Evolutionary conservation across 2,888 invertebrate genomes (phyloP).

Genomic region (Tryphoninae sp.): DNA sequence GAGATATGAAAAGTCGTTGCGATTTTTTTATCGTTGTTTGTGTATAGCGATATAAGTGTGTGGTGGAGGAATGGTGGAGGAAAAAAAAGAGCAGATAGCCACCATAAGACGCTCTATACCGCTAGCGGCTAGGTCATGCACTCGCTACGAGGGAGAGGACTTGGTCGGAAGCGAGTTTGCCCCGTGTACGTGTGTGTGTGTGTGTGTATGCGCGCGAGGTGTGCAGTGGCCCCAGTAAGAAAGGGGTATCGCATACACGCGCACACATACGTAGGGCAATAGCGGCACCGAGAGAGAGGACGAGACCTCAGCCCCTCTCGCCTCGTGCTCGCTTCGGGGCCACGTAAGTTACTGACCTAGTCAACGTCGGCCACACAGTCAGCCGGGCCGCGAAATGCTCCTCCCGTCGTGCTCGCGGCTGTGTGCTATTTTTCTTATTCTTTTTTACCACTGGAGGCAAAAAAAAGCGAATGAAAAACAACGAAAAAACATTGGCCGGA

Average conservation of each 20-base stretch:
- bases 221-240: background rate
- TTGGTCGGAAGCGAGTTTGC: conserved; percentile 50
- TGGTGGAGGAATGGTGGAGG: conserved; percentile 1
- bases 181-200: conserved; percentile 26
- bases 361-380: conserved; percentile 68
- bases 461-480: background rate
- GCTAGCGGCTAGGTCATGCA: conserved; percentile 79
- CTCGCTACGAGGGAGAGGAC: conserved; percentile 62
- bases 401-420: background rate
- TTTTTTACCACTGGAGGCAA: background rate
- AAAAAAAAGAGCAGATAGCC: conserved; percentile 46
- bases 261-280: background rate
- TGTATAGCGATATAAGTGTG: background rate
- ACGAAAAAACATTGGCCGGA: background rate
- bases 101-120: conserved; percentile 74
- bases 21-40: background rate
- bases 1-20: background rate
- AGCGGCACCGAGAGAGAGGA: conserved; percentile 40
- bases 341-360: conserved; percentile 78
- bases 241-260: background rate
- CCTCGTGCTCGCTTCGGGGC: conserved; percentile 61
- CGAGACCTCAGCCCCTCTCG: conserved; percentile 40
- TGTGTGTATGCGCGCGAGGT: conserved; percentile 52
- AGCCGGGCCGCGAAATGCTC: conserved; percentile 25
- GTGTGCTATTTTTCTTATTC: conserved; percentile 11